Base-by-base conservation (phyloP, 2,888 invertebrate genomes). In the Luffia ferchaultella region DNA sequence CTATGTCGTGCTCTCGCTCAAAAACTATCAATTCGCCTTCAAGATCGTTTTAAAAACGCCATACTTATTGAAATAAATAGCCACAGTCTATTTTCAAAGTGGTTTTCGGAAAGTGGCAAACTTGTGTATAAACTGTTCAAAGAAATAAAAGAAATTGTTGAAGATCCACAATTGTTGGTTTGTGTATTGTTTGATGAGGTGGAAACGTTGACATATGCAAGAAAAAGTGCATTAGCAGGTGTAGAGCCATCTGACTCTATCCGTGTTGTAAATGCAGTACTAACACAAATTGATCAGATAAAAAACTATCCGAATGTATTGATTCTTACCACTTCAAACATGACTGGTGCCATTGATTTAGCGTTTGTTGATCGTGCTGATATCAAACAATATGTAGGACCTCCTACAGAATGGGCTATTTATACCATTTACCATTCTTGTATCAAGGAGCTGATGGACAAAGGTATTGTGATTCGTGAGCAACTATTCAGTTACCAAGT, bases 71-170 rank as follows among this genome's bases (percentile, higher is more conserved):
- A 99, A 83, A 95, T 99, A 57, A 98, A 99, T 70, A 96, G 96
- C 53, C 98, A 99, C 73, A 96, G 95, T 62, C 86, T 99, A 50
- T 98, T 99, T 80, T 98, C 98, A 0, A 97, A 97, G 73, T 99
- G 97, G 96, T 99, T 98, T 78, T 97, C 98, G 0, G 85, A 96
- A 91, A 97, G 96, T 83, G 97, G 97, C n/a, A 97, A 97, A 78
- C 83, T 97, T 48, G 97, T 99, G 0, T 92, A 93, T 73, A 93
- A 94, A 65, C 88, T 99, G 76, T 99, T 99, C 72, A 87, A 89
- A 50, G 93, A 92, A 70, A 93, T 99, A 49, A 89, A 88, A 53
- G 93, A 93, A 65, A 83, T 95, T 9, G 85, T 93, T 3, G 90
- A 92, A 55, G 92, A 97, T 71, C 82, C 86, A 0, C 85, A 90